Conservation (phyloP, 2,113 vertebrate genomes). For the Bos javanicus region DNA sequence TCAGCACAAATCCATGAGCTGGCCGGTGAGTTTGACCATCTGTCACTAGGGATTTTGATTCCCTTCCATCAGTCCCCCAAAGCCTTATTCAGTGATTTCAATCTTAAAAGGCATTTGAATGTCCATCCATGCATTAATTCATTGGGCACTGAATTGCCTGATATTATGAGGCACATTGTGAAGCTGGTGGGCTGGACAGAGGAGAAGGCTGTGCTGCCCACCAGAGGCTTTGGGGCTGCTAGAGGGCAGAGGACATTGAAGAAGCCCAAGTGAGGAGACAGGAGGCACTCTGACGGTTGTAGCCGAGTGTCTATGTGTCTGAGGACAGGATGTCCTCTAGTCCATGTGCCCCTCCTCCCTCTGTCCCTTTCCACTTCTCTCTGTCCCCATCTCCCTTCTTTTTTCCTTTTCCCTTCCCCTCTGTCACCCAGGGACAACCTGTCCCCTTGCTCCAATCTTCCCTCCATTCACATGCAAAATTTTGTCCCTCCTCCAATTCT, state of each 20-base stretch:
- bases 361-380: not conserved
- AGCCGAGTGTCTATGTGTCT: rapidly evolving
- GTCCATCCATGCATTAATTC: not conserved
- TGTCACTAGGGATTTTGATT: not conserved
- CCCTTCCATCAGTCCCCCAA: not conserved
- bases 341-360: rapidly evolving
- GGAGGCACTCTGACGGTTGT: rapidly evolving
- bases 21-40: not conserved
- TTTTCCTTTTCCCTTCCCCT: not conserved
- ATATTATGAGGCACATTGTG: rapidly evolving
- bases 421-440: not conserved
- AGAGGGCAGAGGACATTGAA: not conserved
- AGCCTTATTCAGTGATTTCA: not conserved
- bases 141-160: not conserved
- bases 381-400: not conserved
- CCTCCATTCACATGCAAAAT: not conserved
- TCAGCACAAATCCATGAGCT: not conserved
- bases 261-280: rapidly evolving
- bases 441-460: not conserved
- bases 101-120: not conserved
- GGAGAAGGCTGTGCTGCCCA: not conserved
- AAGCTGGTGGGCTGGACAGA: not conserved
- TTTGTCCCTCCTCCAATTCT: not conserved
- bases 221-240: rapidly evolving
- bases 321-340: not conserved